Evolutionary conservation across 2,113 vertebrate species (phyloP).

Genomic region (Rhinoptilus africanus): DNA sequence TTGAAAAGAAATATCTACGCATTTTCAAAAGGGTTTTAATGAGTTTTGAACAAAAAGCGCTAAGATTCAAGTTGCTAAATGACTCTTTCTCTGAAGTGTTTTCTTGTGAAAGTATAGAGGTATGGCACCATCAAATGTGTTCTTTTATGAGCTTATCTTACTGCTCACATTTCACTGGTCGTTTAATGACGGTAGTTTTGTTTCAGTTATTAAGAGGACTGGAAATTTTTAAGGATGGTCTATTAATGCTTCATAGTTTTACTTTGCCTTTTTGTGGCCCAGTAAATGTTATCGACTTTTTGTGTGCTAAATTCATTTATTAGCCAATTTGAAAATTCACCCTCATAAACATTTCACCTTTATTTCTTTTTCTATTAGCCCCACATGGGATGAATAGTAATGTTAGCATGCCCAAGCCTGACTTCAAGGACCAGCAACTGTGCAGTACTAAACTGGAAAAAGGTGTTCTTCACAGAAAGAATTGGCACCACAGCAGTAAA

Average conservation of each 20-base stretch:
- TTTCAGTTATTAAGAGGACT: not conserved
- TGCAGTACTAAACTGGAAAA: not conserved
- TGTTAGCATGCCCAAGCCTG: not conserved
- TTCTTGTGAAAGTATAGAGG: not conserved
- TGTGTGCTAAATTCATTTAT: not conserved
- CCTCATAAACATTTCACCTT: not conserved
- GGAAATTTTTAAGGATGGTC: not conserved
- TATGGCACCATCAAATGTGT: not conserved
- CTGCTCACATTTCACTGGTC: not conserved
- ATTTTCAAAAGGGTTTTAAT: not conserved
- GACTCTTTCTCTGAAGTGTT: not conserved
- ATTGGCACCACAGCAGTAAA: not conserved
- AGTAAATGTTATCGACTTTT: slow-evolving; percentile 10
- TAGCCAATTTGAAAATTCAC: not conserved
- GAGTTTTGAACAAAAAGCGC: not conserved
- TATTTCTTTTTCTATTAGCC: not conserved
- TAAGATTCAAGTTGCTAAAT: not conserved
- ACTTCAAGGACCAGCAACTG: not conserved
- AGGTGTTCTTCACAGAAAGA: not conserved
- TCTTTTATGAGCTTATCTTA: not conserved
- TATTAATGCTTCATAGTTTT: not conserved
- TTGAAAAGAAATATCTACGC: not conserved
- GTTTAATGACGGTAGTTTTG: not conserved
- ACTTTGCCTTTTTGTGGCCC: not conserved
- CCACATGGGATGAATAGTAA: not conserved